These are phyloP conservation scores for Hypotaenidia okinawae DNA, from an alignment of 2,797 vertebrate species.

Conservation along the genomic window DNA sequence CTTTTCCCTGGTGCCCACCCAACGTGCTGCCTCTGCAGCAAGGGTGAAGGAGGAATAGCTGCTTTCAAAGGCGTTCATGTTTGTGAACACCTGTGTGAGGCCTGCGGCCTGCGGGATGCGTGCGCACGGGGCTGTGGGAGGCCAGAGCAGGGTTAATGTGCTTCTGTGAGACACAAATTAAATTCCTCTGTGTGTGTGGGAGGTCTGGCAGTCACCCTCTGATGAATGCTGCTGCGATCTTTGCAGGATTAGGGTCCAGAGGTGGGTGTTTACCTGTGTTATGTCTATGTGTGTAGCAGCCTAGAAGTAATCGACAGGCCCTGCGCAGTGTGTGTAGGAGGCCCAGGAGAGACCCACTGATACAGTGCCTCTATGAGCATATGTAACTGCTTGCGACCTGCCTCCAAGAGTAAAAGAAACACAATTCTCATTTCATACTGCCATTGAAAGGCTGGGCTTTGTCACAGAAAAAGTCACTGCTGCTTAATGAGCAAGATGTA, in stretches of 20 bases:
- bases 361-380: accelerated
- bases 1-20: neutral
- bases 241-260: neutral
- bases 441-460: neutral
- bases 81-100: neutral
- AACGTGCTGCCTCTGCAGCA: neutral
- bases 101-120: neutral
- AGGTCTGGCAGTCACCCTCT: neutral
- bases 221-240: neutral
- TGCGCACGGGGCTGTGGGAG: neutral
- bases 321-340: neutral
- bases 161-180: neutral
- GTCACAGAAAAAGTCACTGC: neutral
- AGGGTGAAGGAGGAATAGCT: neutral
- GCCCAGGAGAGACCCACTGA: neutral
- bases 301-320: neutral
- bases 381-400: neutral
- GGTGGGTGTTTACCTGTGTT: neutral
- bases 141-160: neutral
- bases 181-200: neutral
- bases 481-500: neutral
- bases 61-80: neutral
- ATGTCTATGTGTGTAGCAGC: neutral
- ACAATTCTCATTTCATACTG: neutral
- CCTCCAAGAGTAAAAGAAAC: neutral